phyloP scores from a whole-genome alignment of 2,113 vertebrate genomes.

The Abramis brama region DNA sequence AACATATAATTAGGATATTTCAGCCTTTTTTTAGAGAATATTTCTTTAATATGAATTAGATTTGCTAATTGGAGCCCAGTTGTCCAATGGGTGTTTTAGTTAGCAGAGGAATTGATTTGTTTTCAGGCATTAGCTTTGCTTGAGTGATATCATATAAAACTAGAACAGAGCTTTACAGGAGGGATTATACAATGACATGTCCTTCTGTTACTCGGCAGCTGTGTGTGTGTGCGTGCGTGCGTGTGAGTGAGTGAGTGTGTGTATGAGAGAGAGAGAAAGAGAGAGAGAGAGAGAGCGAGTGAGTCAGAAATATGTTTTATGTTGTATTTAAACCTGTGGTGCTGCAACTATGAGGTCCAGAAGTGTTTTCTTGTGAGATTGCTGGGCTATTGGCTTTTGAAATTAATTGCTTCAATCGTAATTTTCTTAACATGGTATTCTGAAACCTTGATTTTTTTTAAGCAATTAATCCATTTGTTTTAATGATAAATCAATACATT shows the following conservation, averaged over 20 bases:
- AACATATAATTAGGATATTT: neutral
- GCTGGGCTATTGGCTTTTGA: neutral
- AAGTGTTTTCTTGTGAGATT: neutral
- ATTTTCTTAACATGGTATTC: neutral
- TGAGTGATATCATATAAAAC: neutral
- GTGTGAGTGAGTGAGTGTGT: neutral
- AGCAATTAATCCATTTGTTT: neutral
- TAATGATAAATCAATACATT: neutral
- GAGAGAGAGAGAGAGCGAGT: neutral
- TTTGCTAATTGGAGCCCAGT: neutral
- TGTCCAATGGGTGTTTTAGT: constrained; percentile 1
- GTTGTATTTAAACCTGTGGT: neutral
- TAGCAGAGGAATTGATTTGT: neutral
- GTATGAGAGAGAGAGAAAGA: neutral
- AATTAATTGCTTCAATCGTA: neutral
- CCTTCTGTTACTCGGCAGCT: constrained; percentile 26
- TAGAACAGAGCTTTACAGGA: constrained; percentile 19
- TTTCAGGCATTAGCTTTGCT: constrained; percentile 25
- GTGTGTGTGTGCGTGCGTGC: constrained; percentile 7
- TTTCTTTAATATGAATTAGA: neutral
- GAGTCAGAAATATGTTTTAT: neutral
- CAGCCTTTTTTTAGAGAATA: neutral
- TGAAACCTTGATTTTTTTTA: neutral
- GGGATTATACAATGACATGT: constrained; percentile 13
- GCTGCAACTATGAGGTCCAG: neutral